phyloP scores from a whole-genome alignment of 1,140 invertebrate genomes.

The Drosophila ironensis region DNA sequence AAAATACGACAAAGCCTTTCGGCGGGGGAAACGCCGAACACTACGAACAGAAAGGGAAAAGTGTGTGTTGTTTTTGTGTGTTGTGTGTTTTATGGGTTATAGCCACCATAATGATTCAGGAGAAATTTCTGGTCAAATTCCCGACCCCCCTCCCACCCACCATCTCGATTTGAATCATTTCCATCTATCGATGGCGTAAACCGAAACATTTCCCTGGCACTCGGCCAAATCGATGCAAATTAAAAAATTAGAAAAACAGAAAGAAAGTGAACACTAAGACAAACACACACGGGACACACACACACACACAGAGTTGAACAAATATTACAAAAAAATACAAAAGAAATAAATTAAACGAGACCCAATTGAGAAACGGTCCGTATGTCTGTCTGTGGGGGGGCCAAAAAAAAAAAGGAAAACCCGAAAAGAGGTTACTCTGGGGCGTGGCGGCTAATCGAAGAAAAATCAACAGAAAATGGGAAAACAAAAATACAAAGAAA shows the following conservation, averaged over 20 bases:
- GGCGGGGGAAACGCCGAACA: conserved; percentile 7
- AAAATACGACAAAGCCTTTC: conserved; percentile 21
- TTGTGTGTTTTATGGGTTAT: conserved; percentile 30
- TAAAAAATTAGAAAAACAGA: conserved; percentile 50
- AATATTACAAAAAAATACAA: conserved; percentile 39
- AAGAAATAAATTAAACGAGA: conserved; percentile 37
- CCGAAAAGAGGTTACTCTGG: conserved; percentile 39
- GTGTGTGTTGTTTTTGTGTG: conserved; percentile 12
- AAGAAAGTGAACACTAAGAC: conserved; percentile 47
- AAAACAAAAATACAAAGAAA: conserved; percentile 29
- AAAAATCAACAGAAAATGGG: conserved; percentile 50
- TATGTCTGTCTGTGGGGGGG: neutral
- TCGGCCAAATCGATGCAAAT: conserved; percentile 67
- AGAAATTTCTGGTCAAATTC: conserved; percentile 6
- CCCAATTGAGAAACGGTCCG: conserved; percentile 42
- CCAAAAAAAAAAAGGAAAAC: conserved; percentile 8
- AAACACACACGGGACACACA: conserved; percentile 18
- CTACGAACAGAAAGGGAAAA: conserved; percentile 1
- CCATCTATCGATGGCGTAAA: conserved; percentile 64
- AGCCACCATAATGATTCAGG: conserved; percentile 28
- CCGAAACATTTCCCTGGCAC: conserved; percentile 64
- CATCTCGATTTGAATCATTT: conserved; percentile 61
- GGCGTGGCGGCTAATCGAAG: conserved; percentile 48
- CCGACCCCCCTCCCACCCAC: conserved; percentile 5
- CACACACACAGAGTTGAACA: conserved; percentile 24